These are phyloP conservation scores for Pterois miles DNA, from an alignment of 2,797 vertebrate species.

Conservation along the genomic window DNA sequence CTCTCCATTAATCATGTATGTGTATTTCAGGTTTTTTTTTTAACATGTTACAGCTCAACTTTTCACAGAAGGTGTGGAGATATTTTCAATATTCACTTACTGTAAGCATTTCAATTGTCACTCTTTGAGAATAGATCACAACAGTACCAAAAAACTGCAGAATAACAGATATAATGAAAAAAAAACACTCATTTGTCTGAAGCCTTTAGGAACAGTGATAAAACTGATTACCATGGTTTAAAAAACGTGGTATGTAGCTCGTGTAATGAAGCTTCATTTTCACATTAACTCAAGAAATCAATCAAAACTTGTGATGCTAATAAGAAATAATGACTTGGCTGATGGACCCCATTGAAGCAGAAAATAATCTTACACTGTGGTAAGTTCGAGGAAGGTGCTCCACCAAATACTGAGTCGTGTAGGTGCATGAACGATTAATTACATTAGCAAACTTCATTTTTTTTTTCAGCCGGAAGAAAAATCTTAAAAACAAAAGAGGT, in stretches of 20 bases:
- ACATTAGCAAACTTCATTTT: constrained; percentile 29
- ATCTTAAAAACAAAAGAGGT: not conserved
- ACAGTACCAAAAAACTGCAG: constrained; percentile 1
- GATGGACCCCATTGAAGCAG: constrained; percentile 71
- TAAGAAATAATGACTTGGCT: constrained; percentile 68
- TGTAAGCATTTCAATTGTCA: constrained; percentile 1
- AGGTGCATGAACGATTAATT: constrained; percentile 60
- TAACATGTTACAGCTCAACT: not conserved
- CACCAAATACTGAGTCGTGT: constrained; percentile 38
- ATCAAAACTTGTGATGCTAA: constrained; percentile 68
- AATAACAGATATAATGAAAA: not conserved
- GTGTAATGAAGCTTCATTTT: constrained; percentile 64
- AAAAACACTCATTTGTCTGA: not conserved
- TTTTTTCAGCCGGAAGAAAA: not conserved
- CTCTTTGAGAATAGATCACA: not conserved
- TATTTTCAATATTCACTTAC: not conserved
- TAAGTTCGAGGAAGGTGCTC: constrained; percentile 46
- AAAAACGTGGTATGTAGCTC: constrained; percentile 26
- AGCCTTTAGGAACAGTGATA: constrained; percentile 23
- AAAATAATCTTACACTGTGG: constrained; percentile 66
- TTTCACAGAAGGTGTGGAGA: not conserved
- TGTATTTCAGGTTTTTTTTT: too few relatives aligned
- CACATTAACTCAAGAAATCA: constrained; percentile 68
- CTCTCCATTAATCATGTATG: too few relatives aligned
- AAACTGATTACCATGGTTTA: constrained; percentile 22